Conservation (phyloP, 2,113 vertebrate species). For the Promerops cafer region DNA sequence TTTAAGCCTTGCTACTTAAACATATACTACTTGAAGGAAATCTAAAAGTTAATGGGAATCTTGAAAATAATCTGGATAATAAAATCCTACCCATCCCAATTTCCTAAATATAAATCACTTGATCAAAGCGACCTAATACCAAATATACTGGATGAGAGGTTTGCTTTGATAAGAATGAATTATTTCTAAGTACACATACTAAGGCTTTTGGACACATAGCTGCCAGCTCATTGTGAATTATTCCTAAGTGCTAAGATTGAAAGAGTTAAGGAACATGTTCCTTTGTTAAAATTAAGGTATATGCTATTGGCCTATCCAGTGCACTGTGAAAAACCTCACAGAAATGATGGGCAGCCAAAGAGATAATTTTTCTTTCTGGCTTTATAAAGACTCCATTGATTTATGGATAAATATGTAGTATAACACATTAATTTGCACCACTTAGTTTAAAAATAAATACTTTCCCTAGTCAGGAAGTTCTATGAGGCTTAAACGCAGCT, state of each 20-base stretch:
- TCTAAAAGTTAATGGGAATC: not conserved
- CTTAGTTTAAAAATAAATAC: not conserved
- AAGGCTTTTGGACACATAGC: not conserved
- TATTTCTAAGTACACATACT: not conserved
- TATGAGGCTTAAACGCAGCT: not conserved
- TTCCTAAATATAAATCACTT: not conserved
- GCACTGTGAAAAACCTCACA: not conserved
- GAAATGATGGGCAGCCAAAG: not conserved
- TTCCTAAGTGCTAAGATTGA: not conserved
- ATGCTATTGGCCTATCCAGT: not conserved
- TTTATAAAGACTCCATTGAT: not conserved
- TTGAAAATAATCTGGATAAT: not conserved
- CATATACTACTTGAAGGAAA: not conserved
- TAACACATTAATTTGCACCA: not conserved
- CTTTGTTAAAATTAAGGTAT: not conserved
- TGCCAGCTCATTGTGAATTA: not conserved
- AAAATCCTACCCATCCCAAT: not conserved
- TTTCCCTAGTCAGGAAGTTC: not conserved
- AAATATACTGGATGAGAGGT: not conserved
- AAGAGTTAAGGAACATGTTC: not conserved
- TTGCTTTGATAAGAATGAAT: not conserved
- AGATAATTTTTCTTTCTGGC: not conserved
- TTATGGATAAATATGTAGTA: not conserved
- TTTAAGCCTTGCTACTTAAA: not conserved
- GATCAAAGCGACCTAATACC: not conserved